Evolutionary conservation across 2,113 vertebrate genomes (phyloP).

Genomic region (Oreochromis aureus): DNA sequence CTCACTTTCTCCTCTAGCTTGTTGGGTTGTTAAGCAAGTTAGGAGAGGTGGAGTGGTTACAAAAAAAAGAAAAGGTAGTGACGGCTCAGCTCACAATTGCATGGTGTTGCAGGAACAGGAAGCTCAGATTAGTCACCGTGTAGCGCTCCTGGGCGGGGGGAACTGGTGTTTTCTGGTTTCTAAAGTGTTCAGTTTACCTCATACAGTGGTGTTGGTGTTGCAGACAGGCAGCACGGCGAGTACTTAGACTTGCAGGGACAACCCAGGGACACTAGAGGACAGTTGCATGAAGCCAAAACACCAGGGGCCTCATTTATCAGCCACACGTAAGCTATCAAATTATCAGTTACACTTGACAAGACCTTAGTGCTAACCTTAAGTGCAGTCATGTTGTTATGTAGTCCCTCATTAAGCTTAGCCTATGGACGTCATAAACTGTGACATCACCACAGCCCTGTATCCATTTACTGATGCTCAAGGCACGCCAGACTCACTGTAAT

Average conservation of each 20-base stretch:
- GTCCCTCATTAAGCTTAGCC: neutral
- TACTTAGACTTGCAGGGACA: slow-evolving; percentile 1
- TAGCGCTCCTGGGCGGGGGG: neutral
- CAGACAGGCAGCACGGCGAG: neutral
- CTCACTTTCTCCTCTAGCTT: slow-evolving; percentile 7
- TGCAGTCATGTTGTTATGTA: neutral
- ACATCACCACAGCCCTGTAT: neutral
- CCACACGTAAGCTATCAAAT: neutral
- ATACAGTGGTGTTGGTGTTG: neutral
- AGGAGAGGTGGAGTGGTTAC: neutral
- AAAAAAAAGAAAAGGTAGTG: neutral
- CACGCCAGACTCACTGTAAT: neutral
- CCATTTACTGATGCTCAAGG: neutral
- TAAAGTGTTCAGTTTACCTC: slow-evolving; percentile 36
- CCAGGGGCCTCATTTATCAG: slow-evolving; percentile 36
- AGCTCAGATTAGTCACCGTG: neutral
- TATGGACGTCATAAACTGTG: neutral
- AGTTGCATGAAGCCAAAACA: slow-evolving; percentile 37
- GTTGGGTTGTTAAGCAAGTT: slow-evolving; percentile 31
- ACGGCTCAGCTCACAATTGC: neutral
- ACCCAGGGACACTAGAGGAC: neutral
- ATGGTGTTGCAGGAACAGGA: neutral
- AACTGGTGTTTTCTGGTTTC: neutral
- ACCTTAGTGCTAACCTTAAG: neutral
- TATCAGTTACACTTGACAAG: neutral